Evolutionary conservation across 2,888 invertebrate species (phyloP), one percentile per base, ranked within the genome.

Genomic region (Sturmia bella): DNA sequence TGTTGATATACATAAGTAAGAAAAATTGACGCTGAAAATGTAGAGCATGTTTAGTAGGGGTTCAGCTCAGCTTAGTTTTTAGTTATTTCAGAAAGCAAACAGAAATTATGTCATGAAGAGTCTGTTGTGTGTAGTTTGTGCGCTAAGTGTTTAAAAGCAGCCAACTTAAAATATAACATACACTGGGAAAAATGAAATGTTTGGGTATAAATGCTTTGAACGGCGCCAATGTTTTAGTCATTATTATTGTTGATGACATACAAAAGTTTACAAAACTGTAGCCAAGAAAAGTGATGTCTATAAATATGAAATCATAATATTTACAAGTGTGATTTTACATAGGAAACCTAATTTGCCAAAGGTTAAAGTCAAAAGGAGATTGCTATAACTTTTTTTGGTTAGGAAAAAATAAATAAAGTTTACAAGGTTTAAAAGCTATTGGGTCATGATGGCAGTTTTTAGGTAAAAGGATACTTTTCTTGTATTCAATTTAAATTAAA

Each of bases 31-130:
- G 66, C 52, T 73, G n/a, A 66, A 72, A 64, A 79, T 59, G 39
- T 79, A 66, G 66, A 73, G 15, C 72, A 72, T 41, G 64, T 57
- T 9, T 24, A 72, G 66, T 72, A 63, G 41, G 21, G 37, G 13
- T 37, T 52, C 59, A 57, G 57, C 17, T 32, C 24, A 48, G 45
- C 39, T 17, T 19, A 48, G 15, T 39, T 69, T 69, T 4, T 24
- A 43, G 45, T 19, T 39, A n/a, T n/a, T 9, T 3, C 27, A 27
- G 63, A 79, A 74, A 24, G 11, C 11, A 37, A 7, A 43, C 50
- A 69, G 37, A 78, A 78, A 75, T 78, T 82, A 82, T 82, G 82
- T 78, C 82, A 78, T 82, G 41, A 37, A 48, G 32, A 54, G 41
- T 54, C 64, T 74, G 32, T 57, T 41, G 57, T n/a, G n/a, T n/a